Conservation (phyloP, 2,797 vertebrate genomes). For the Odontamblyopus rebecca region DNA sequence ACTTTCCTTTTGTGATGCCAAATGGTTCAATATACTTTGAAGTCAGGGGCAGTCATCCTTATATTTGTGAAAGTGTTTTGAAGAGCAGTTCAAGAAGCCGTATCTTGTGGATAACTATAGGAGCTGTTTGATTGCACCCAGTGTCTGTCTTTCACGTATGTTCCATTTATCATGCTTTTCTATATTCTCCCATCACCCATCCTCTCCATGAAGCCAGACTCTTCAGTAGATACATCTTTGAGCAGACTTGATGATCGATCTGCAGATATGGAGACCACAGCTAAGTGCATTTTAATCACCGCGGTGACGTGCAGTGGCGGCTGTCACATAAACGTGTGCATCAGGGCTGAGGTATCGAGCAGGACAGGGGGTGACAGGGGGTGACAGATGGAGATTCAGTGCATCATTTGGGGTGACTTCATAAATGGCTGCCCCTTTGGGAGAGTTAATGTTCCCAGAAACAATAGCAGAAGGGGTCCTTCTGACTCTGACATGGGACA, state of each 20-base stretch:
- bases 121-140: background rate
- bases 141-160: background rate
- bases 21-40: background rate
- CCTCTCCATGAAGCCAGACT: background rate
- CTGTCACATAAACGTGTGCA: slow-evolving; percentile 34
- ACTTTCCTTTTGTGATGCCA: background rate
- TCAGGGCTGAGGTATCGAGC: slow-evolving; percentile 24
- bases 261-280: slow-evolving; percentile 28
- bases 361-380: slow-evolving; percentile 41
- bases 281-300: slow-evolving; percentile 10
- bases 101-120: background rate
- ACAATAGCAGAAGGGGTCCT: slow-evolving; percentile 19
- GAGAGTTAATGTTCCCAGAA: slow-evolving; percentile 33
- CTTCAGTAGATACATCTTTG: slow-evolving; percentile 5
- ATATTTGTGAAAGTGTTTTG: background rate
- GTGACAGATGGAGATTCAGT: slow-evolving; percentile 52
- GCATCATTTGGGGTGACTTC: slow-evolving; percentile 39
- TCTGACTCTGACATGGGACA: slow-evolving; percentile 15
- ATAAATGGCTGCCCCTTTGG: slow-evolving; percentile 23
- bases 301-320: slow-evolving; percentile 34
- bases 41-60: background rate
- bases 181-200: background rate
- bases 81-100: background rate
- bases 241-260: slow-evolving; percentile 11
- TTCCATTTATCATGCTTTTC: background rate